phyloP scores from a whole-genome alignment of 2,797 vertebrate genomes.

The Ctenosaura bakeri region DNA sequence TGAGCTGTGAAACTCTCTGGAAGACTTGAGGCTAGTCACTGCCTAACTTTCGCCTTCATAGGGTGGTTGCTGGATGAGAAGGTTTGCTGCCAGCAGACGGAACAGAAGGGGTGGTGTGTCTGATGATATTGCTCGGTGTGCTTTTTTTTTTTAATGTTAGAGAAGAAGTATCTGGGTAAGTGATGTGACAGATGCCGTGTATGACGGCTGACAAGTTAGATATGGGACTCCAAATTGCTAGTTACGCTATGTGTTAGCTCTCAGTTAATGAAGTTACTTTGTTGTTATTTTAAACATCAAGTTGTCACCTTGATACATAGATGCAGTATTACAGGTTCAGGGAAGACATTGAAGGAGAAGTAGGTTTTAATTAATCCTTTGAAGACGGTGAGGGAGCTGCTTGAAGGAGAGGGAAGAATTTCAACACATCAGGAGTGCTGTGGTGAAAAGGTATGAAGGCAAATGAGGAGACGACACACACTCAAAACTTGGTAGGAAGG shows the following conservation, averaged over 20 bases:
- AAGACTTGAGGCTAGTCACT: no score
- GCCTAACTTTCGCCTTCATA: no score
- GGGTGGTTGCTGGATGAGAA: neutral
- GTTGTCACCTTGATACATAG: slow-evolving; percentile 26
- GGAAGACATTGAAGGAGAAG: slow-evolving; percentile 4
- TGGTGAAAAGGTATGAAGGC: neutral
- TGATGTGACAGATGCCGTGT: neutral
- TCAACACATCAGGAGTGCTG: no score
- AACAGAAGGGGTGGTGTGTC: neutral
- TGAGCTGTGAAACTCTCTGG: no score
- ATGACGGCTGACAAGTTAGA: slow-evolving; percentile 32
- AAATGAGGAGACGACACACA: neutral
- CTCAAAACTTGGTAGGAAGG: neutral
- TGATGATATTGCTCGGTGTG: neutral
- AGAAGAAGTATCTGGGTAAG: slow-evolving; percentile 12
- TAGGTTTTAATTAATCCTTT: slow-evolving; percentile 25
- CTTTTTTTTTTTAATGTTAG: slow-evolving; percentile 1
- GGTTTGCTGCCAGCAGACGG: neutral
- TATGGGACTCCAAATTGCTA: slow-evolving; percentile 29
- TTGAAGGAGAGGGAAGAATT: neutral
- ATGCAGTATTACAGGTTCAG: slow-evolving; percentile 8
- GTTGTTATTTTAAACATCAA: slow-evolving; percentile 9
- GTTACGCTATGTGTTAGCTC: slow-evolving; percentile 18
- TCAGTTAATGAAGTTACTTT: slow-evolving; percentile 35
- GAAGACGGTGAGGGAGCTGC: neutral